A percentile compares a stretch with the other conserved stretches of the same genome.
Conservation (phyloP, 2,888 invertebrate genomes). For the Hydropsyche betteni region DNA sequence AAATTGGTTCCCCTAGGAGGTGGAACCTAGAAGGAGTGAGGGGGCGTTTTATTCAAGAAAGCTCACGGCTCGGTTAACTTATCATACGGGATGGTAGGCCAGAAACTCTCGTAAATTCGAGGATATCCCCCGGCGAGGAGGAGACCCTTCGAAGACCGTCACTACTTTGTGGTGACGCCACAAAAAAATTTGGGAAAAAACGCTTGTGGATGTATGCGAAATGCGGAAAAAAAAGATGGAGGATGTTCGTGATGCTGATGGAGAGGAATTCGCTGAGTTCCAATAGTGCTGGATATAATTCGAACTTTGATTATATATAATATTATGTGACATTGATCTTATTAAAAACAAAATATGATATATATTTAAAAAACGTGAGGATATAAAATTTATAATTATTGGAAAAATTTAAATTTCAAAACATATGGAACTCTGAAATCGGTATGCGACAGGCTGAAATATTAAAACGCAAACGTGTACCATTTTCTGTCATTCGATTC, state of each 20-base stretch:
- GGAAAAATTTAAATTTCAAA: no score
- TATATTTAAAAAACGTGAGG: no score
- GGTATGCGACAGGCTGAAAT: no score
- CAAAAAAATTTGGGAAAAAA: constrained; percentile 27
- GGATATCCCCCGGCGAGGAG: constrained; percentile 27
- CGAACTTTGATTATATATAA: no score
- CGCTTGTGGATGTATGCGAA: neutral
- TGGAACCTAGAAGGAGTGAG: neutral
- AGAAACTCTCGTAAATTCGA: constrained; percentile 40
- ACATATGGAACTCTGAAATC: no score
- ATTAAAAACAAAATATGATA: no score
- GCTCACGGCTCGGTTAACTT: constrained; percentile 41
- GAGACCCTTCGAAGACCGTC: constrained; percentile 10
- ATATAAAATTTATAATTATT: no score
- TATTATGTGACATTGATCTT: no score
- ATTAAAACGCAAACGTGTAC: no score
- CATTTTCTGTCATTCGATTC: no score
- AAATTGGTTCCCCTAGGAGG: constrained; percentile 43
- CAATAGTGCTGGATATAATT: no score
- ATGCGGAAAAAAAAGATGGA: neutral
- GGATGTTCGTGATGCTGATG: constrained; percentile 16
- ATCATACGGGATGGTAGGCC: constrained; percentile 41
- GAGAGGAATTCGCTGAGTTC: constrained; percentile 19
- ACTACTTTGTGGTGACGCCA: neutral
- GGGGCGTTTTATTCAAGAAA: constrained; percentile 43